These are phyloP conservation scores for Proisotoma minuta DNA, from an alignment of 2,888 invertebrate species.

Conservation along the genomic window DNA sequence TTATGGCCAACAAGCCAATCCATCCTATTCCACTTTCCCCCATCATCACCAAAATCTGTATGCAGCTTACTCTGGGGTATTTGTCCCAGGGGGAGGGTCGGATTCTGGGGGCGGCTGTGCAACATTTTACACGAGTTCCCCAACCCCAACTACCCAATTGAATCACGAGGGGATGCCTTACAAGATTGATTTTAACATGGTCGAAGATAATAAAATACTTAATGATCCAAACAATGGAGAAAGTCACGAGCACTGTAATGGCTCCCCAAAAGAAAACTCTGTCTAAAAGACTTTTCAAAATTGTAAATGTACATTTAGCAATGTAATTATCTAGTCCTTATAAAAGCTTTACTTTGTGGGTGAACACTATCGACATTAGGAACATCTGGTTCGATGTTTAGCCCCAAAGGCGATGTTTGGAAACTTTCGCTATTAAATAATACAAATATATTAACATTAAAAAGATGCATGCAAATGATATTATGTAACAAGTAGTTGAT, in stretches of 20 bases:
- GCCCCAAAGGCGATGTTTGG: no score
- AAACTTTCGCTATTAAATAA: no score
- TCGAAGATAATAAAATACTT: slow-evolving; percentile 35
- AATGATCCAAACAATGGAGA: slow-evolving; percentile 32
- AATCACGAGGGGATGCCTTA: slow-evolving; percentile 36
- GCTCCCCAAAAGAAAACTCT: slow-evolving; percentile 24
- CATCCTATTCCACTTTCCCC: slow-evolving; percentile 23
- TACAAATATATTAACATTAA: no score
- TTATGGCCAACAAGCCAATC: slow-evolving; percentile 22
- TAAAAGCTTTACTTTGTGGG: not conserved
- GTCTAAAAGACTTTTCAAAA: not conserved
- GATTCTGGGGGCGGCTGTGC: slow-evolving; percentile 16
- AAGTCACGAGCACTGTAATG: slow-evolving; percentile 22
- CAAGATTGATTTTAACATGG: slow-evolving; percentile 42
- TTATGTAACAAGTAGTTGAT: no score
- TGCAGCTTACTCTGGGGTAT: slow-evolving; percentile 38
- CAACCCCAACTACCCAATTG: slow-evolving; percentile 14
- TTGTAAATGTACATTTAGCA: not conserved
- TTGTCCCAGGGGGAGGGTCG: slow-evolving; percentile 21
- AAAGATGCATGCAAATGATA: no score
- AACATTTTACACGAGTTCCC: slow-evolving; percentile 35
- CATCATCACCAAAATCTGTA: slow-evolving; percentile 42
- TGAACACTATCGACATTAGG: no score
- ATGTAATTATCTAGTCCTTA: not conserved
- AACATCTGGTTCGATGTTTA: no score